Evolutionary conservation across 2,113 vertebrate genomes (phyloP).

Genomic region (Chelonoidis abingdonii): DNA sequence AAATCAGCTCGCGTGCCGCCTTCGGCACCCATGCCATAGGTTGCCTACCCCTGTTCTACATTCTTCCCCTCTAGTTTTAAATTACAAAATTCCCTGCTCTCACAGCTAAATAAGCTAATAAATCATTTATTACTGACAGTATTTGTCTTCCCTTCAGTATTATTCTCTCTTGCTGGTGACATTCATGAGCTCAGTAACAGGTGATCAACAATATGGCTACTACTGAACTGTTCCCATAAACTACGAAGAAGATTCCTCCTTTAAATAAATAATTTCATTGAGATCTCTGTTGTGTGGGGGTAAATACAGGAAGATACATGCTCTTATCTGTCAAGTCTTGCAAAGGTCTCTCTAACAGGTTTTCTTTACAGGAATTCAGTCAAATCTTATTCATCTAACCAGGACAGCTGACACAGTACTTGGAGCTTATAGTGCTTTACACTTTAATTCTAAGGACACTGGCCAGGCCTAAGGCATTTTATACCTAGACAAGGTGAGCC

Average conservation of each 20-base stretch:
- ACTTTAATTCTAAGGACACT: background rate
- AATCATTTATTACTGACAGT: background rate
- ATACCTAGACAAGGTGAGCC: background rate
- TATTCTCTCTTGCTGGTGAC: background rate
- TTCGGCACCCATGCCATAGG: no score
- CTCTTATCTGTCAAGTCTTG: background rate
- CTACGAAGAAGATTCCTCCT: background rate
- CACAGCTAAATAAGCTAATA: background rate
- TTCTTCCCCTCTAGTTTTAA: background rate
- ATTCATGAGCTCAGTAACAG: background rate
- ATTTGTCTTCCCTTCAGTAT: background rate
- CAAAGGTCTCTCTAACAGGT: background rate
- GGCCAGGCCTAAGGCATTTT: background rate
- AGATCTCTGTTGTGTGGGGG: background rate
- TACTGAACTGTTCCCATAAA: background rate
- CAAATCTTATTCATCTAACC: background rate
- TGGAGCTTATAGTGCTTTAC: background rate
- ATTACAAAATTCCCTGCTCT: background rate
- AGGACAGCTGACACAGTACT: background rate
- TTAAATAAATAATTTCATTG: background rate
- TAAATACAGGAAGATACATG: background rate
- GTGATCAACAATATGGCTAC: background rate
- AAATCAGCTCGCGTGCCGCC: no score
- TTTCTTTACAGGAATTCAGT: background rate
- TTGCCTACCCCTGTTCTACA: background rate